A percentile compares a stretch with the other conserved stretches of the same genome.
Conservation (phyloP, 1,140 invertebrate genomes). For the Atopsyche davidsoni region DNA sequence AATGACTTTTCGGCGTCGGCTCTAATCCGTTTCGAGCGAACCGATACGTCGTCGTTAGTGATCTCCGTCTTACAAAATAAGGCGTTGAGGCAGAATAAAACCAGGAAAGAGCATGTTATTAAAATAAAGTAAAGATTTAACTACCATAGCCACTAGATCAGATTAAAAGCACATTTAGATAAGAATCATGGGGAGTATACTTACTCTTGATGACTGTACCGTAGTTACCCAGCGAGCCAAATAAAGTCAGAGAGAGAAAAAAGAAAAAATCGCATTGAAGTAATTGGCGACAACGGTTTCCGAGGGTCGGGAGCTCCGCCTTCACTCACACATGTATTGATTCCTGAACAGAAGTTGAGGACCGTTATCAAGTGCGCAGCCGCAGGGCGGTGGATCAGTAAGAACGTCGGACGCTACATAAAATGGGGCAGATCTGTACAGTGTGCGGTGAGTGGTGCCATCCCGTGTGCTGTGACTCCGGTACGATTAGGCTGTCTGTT, state of each 20-base stretch:
- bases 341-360: constrained; percentile 36
- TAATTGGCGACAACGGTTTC: constrained; percentile 45
- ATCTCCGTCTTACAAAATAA: no score
- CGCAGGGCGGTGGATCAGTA: constrained; percentile 13
- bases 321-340: constrained; percentile 52
- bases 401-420: constrained; percentile 26
- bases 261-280: constrained; percentile 52
- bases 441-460: constrained; percentile 34
- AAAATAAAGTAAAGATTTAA: no score
- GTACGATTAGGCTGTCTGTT: not conserved
- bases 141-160: constrained; percentile 3
- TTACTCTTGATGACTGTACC: constrained; percentile 51
- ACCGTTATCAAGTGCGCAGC: constrained; percentile 26
- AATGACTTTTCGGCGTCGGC: no score
- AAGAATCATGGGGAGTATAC: constrained; percentile 39
- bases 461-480: constrained; percentile 22
- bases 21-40: no score
- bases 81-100: no score
- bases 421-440: constrained; percentile 21
- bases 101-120: no score
- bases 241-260: constrained; percentile 51
- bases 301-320: constrained; percentile 9
- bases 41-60: no score
- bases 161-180: constrained; percentile 19
- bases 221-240: constrained; percentile 49